Evolutionary conservation across 2,797 vertebrate genomes (phyloP).

Genomic region (Masticophis lateralis): DNA sequence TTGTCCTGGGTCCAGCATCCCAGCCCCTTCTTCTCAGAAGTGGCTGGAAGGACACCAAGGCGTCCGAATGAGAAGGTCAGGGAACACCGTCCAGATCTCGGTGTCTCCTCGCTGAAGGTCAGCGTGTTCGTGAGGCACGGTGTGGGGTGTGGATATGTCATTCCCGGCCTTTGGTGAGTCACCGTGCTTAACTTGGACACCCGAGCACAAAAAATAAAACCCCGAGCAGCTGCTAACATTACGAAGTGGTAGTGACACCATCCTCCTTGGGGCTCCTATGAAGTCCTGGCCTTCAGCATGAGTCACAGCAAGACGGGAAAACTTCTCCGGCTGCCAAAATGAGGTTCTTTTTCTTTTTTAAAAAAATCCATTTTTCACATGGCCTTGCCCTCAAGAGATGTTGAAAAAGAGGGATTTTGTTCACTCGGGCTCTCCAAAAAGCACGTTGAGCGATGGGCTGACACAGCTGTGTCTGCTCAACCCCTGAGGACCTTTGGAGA

Average conservation of each 20-base stretch:
- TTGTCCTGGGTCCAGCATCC: neutral
- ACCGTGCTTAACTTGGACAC: neutral
- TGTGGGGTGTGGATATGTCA: conserved; percentile 18
- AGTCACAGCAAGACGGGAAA: conserved; percentile 32
- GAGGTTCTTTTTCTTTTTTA: neutral
- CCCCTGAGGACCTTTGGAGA: neutral
- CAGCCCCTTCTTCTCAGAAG: too few species aligned
- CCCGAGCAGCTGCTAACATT: neutral
- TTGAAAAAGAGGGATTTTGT: neutral
- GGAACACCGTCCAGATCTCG: neutral
- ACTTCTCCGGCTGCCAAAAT: conserved; percentile 33
- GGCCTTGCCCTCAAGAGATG: conserved; percentile 29
- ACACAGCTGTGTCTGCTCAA: conserved; percentile 23
- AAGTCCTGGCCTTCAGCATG: neutral
- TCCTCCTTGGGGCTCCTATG: neutral
- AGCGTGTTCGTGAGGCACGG: rapidly evolving
- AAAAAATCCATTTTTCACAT: conserved; percentile 37
- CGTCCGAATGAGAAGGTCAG: neutral
- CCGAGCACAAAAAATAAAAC: neutral
- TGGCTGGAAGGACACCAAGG: neutral
- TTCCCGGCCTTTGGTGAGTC: neutral
- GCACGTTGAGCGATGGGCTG: neutral
- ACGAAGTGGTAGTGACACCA: conserved; percentile 21
- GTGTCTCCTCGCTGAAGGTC: conserved; percentile 24
- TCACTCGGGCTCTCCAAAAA: conserved; percentile 13